Conservation (phyloP, 2,888 invertebrate genomes). For the Athrips mouffetella region DNA sequence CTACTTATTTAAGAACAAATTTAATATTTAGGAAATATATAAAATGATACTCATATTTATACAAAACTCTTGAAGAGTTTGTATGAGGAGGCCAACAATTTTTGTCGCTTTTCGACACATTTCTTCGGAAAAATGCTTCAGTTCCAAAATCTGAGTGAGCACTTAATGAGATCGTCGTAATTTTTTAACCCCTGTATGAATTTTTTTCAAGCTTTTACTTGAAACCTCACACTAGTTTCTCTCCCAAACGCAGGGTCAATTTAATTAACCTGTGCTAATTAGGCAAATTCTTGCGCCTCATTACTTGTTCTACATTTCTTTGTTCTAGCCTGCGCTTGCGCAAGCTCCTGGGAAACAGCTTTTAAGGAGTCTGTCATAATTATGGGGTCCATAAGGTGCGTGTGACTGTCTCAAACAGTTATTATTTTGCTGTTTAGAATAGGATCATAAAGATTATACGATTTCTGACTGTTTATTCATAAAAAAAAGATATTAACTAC, state of each 20-base stretch:
- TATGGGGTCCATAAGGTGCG: constrained; percentile 4
- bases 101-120: no score
- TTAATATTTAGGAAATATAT: no score
- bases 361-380: constrained; percentile 11
- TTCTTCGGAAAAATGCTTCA: no score
- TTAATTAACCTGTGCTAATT: constrained; percentile 1
- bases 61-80: no score
- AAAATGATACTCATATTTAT: no score
- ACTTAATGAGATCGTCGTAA: no score
- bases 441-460: background rate
- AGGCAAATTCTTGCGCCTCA: constrained; percentile 8
- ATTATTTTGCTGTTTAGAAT: background rate
- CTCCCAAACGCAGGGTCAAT: background rate
- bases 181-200: background rate
- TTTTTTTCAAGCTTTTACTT: background rate
- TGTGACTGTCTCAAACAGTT: background rate
- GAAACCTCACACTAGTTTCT: background rate
- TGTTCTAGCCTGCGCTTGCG: constrained; percentile 11
- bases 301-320: background rate
- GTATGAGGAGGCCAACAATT: no score
- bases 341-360: background rate
- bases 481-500: no score
- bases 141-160: no score
- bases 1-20: no score
- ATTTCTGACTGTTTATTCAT: background rate